A percentile compares a stretch with the other conserved stretches of the same genome.
phyloP scores from a whole-genome alignment of 2,113 vertebrate species.

The Bettongia penicillata region DNA sequence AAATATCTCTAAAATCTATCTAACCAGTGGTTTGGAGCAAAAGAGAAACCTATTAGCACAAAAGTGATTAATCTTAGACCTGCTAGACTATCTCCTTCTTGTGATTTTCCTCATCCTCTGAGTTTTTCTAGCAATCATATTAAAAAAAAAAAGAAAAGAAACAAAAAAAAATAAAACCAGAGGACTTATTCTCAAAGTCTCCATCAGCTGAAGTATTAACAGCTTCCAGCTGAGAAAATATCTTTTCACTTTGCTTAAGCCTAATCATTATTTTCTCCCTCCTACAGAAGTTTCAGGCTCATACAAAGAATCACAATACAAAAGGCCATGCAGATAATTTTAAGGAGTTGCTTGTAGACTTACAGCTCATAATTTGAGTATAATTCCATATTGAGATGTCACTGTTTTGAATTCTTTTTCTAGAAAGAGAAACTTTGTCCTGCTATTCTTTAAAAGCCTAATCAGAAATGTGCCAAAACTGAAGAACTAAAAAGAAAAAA shows the following conservation, averaged over 20 bases:
- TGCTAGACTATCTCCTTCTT: conserved; percentile 59
- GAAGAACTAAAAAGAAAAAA: conserved; percentile 63
- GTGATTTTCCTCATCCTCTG: conserved; percentile 66
- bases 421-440: conserved; percentile 62
- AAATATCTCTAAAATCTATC: conserved; percentile 57
- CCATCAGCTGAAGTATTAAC: conserved; percentile 76
- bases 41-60: conserved; percentile 73
- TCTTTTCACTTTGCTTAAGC: conserved; percentile 80
- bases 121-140: conserved; percentile 55
- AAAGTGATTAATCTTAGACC: conserved; percentile 63
- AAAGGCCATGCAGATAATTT: conserved; percentile 65
- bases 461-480: conserved; percentile 50
- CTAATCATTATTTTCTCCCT: conserved; percentile 80
- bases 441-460: conserved; percentile 49
- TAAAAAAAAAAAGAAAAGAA: not conserved
- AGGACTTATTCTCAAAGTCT: conserved; percentile 73
- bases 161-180: conserved; percentile 25
- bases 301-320: conserved; percentile 69
- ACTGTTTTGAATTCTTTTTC: conserved; percentile 65
- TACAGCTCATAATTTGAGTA: conserved; percentile 65
- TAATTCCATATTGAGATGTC: conserved; percentile 75
- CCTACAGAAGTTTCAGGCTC: conserved; percentile 60
- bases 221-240: conserved; percentile 83
- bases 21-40: conserved; percentile 64
- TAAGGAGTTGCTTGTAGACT: conserved; percentile 70